Conservation (phyloP, 2,113 vertebrate species). For the Trogon surrucura region DNA sequence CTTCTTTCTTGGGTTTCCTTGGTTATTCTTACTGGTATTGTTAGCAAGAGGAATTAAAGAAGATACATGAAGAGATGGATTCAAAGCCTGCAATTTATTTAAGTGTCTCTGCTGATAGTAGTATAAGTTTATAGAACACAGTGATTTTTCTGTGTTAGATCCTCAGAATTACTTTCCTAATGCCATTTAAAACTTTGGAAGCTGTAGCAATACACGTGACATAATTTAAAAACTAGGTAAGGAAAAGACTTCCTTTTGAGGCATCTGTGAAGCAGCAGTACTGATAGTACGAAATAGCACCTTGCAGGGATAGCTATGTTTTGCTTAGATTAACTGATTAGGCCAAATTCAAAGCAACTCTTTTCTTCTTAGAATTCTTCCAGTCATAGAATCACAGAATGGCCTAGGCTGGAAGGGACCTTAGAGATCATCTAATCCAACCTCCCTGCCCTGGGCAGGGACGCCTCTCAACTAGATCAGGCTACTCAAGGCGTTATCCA, state of each 20-base stretch:
- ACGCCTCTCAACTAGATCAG: too few species aligned
- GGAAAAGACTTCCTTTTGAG: neutral
- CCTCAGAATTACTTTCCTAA: neutral
- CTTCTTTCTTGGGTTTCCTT: conserved; percentile 19
- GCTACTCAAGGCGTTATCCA: too few species aligned
- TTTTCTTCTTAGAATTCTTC: neutral
- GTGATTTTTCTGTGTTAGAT: neutral
- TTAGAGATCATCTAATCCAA: too few species aligned
- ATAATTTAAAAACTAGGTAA: neutral
- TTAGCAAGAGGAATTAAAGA: conserved; percentile 26
- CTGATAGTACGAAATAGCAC: neutral
- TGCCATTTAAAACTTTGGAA: neutral
- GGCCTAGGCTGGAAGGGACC: too few species aligned
- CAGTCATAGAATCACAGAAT: neutral
- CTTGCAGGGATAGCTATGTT: neutral
- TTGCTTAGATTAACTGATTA: neutral
- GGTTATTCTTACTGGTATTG: conserved; percentile 27
- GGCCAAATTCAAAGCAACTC: neutral
- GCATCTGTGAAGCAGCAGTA: neutral
- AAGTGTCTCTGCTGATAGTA: neutral
- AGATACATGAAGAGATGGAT: neutral
- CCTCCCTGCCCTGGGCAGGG: too few species aligned
- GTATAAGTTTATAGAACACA: neutral
- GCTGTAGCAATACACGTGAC: neutral
- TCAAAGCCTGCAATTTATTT: neutral